Evolutionary conservation across 64 coral and sea anemone genomes (phyloP), one percentile per base, ranked within the genome.

Genomic region (Acropora yongei): DNA sequence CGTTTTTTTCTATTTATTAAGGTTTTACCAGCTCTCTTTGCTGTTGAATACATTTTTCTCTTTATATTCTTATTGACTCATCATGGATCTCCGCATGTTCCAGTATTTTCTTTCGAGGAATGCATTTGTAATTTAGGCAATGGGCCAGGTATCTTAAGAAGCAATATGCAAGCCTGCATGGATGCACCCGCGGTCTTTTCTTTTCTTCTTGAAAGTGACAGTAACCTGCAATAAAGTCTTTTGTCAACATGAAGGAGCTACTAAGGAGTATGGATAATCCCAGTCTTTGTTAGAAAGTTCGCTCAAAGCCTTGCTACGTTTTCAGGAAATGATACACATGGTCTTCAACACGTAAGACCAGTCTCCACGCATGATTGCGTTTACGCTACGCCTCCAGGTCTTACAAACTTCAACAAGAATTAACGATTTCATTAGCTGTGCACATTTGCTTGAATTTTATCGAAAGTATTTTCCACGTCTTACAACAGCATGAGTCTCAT

Each of bases 291-390:
- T 85, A 7, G 5, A 85, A 18, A 69, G 44, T 72, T n/a, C 55
- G 9, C 17, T 13, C 5, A 71, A 13, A 30, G 30, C 16, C 44
- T 16, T 48, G 10, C 4, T 55, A 55, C 51, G 5, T 42, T 49
- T 18, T 71, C 19, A 49, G 8, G 41, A 85, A 72, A 85, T 41
- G 49, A 2, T 18, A 49, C 82, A 85, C 82, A 71, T 71, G 44
- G 63, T 17, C 65, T 69, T 85, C 82, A 71, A 85, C 82, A 85
- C 63, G 82, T 41, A 46, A 68, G 43, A 71, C 69, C 82, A 71
- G 44, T 68, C 1, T 67, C 49, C 44, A 85, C 82, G 82, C 82
- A 18, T 85, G 82, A 85, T 2, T 85, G 44, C 61, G 17, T 17
- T 65, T 48, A 17, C 12, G 43, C 49, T 48, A 71, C 43, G 6